Evolutionary conservation across 2,888 invertebrate genomes (phyloP).

Genomic region (Sarcophaga variegata): DNA sequence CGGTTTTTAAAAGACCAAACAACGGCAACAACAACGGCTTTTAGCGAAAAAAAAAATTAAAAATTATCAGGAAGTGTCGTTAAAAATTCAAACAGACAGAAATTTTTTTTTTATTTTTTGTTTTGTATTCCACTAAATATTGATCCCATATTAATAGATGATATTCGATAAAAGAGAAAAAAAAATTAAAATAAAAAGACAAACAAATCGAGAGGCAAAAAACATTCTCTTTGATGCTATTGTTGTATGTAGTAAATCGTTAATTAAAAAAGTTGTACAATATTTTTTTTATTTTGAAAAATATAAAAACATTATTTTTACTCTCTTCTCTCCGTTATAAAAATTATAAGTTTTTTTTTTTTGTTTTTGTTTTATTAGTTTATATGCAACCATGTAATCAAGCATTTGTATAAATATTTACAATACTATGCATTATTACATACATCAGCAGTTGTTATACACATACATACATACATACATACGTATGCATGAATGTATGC

Average conservation of each 20-base stretch:
- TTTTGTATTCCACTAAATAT: background rate
- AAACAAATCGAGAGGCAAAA: background rate
- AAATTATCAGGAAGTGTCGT: background rate
- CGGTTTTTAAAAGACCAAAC: background rate
- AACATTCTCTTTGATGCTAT: background rate
- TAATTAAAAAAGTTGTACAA: background rate
- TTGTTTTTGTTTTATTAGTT: background rate
- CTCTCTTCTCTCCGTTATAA: background rate
- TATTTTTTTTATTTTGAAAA: background rate
- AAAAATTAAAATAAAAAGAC: background rate
- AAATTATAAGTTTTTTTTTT: background rate
- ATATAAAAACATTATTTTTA: background rate
- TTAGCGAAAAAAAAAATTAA: background rate
- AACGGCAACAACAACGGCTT: background rate
- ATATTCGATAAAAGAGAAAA: background rate
- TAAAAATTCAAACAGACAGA: background rate
- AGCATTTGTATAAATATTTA: too few relatives aligned
- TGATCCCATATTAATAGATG: background rate
- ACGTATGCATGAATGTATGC: too few relatives aligned
- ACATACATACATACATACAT: too few relatives aligned
- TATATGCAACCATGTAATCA: too few relatives aligned
- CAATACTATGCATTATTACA: too few relatives aligned
- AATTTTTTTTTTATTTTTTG: background rate
- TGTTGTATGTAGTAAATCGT: background rate
- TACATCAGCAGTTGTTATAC: too few relatives aligned